Evolutionary conservation across 1,140 invertebrate species (phyloP), one percentile per base, ranked within the genome.

Genomic region (Aphelinus atriplicis): DNA sequence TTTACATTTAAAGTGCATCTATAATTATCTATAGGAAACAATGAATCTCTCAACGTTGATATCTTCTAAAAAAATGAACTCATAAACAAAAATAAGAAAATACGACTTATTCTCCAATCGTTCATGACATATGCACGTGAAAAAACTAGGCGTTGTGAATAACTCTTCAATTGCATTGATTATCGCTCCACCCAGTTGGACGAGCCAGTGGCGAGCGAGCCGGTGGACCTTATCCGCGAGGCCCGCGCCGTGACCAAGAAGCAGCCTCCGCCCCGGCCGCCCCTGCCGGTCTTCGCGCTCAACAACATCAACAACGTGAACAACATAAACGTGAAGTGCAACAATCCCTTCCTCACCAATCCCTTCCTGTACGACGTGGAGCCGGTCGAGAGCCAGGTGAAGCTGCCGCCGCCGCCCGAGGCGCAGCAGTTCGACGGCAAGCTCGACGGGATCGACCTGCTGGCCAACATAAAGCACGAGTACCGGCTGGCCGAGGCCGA

Each of bases 381-480:
- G 61, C 7, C 9, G 45, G 3, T 47, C 69, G 7, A 53, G 56
- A 42, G 42, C 50, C 47, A 1, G 58, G n/a, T 3, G 26, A 70
- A 1, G 6, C 53, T 5, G 45, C n/a, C 4, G 6, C 42, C 10
- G 1, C 4, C 10, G 3, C 43, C 80, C 2, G 80, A 82, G 42
- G 82, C 84, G 47, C 80, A 81, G 10, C 61, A 81, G 3, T 79
- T 82, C 1, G 86, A 84, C 48, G 82, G 81, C 7, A 88, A 88
- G 65, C 80, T 88, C 64, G 86, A 88, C 57, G 86, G 87, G 67
- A 88, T 88, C 61, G 87, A 88, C 76, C 75, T 88, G 0, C 61
- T 88, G 2, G 87, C 87, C 57, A 87, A 82, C 65, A 88, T 88
- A 68, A 75, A 69, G 42, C 45, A 10, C 42, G 62, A 71, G 83